Conservation (phyloP, 2,888 invertebrate species). For the Polymixis lichenea region DNA sequence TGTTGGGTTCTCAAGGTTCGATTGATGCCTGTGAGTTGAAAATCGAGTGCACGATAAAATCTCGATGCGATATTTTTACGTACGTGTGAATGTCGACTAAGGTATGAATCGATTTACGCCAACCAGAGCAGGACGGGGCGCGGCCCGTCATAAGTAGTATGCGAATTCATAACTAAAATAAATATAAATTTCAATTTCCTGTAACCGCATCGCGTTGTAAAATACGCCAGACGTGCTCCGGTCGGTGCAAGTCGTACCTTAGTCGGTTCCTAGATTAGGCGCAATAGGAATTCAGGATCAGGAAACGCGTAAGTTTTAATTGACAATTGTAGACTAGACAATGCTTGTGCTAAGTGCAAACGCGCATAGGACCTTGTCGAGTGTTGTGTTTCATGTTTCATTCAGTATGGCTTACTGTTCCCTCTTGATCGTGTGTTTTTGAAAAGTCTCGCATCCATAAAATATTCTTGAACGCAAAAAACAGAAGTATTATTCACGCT, state of each 20-base stretch:
- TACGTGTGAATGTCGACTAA: too few relatives aligned
- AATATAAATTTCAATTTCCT: slow-evolving; percentile 1
- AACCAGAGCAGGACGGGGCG: not conserved
- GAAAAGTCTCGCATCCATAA: slow-evolving; percentile 44
- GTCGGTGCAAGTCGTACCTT: slow-evolving; percentile 3
- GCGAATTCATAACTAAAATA: not conserved
- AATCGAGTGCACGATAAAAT: too few relatives aligned
- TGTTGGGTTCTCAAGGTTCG: too few relatives aligned
- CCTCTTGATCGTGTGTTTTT: slow-evolving; percentile 34
- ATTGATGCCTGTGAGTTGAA: too few relatives aligned
- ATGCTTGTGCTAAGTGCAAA: slow-evolving; percentile 1
- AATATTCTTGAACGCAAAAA: slow-evolving; percentile 41
- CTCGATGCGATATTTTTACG: too few relatives aligned
- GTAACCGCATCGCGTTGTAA: too few relatives aligned
- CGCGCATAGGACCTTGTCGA: not conserved
- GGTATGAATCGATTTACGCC: not conserved
- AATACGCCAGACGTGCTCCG: not conserved
- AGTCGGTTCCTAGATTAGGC: slow-evolving; percentile 3
- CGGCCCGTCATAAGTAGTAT: not conserved
- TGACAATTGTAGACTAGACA: slow-evolving; percentile 15
- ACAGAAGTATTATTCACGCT: slow-evolving; percentile 41
- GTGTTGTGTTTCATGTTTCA: slow-evolving; percentile 22
- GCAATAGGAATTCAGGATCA: slow-evolving; percentile 14
- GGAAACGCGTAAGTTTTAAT: slow-evolving; percentile 18
- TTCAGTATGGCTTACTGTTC: slow-evolving; percentile 15